These are phyloP conservation scores for Lepus americanus DNA, from an alignment of 2,113 vertebrate species.

Conservation along the genomic window DNA sequence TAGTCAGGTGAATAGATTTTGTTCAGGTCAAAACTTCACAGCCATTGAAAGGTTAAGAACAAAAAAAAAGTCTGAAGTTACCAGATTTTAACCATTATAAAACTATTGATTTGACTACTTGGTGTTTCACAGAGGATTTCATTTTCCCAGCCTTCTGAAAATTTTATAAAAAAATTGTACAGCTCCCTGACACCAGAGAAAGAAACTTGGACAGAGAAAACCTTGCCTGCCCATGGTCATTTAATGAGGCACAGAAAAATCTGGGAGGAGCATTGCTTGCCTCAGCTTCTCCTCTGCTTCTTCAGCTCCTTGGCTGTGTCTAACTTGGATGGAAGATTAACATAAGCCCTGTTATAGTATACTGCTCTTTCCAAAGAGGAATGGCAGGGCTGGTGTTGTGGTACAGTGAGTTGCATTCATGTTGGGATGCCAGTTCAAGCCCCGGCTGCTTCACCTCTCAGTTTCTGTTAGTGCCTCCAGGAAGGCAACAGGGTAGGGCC, in stretches of 20 bases:
- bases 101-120: conserved; percentile 12
- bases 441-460: too few species aligned
- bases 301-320: background rate
- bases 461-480: too few species aligned
- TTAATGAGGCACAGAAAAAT: background rate
- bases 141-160: conserved; percentile 3
- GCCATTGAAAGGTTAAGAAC: background rate
- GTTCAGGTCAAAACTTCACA: background rate
- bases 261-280: background rate
- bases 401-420: too few species aligned
- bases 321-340: background rate
- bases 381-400: too few species aligned
- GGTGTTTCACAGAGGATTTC: background rate
- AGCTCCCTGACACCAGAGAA: background rate
- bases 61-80: background rate
- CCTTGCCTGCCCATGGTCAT: background rate
- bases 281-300: background rate
- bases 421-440: too few species aligned
- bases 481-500: too few species aligned
- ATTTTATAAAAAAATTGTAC: background rate
- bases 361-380: background rate
- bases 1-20: conserved; percentile 12
- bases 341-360: background rate
- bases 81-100: conserved; percentile 31
- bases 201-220: background rate